Base-by-base conservation (phyloP, 2,888 invertebrate species). In the Agrochola litura region DNA sequence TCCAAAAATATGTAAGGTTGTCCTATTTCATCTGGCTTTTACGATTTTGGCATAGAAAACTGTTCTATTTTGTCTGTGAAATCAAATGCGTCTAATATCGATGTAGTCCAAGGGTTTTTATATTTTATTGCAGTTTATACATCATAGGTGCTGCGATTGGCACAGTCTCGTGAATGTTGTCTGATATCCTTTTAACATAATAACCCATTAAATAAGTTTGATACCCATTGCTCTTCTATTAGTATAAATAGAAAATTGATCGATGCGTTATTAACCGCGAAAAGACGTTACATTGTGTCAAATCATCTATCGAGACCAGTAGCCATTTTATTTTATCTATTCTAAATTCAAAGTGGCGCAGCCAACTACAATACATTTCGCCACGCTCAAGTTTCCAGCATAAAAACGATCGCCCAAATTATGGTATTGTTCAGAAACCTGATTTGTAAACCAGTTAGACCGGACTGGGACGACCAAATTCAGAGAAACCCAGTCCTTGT, bases 351-450 rank as follows among this genome's bases (percentile, higher is more conserved):
- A 80, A 72, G 64, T 43, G 41, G 30, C 46, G 54, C 30, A 22
- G n/a, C 46, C 49, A 54, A 54, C 6, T 37, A 30, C 16, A 68
- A 61, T 49, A 67, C 5, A 63, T 82, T 64, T 71, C 58, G 54
- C 12, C 54, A 65, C 49, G 64, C 6, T 70, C 25, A 61, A 54
- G 37, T 82, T 82, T 66, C 74, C 63, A 46, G 65, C 46, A 72
- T 56, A 79, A 77, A 78, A 87, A 85, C 75, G n/a, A 66, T 73
- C 49, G 73, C 25, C 73, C 25, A 73, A 78, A 81, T 79, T 74
- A 85, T 77, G 58, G 81, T 77, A 86, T 87, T 87, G 81, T 87
- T 81, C 41, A n/a, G 19, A 77, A 75, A 80, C 75, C 61, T 52
- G 83, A 66, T 79, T 68, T 61, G 46, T 37, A 61, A 79, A 82